A percentile compares a stretch with the other conserved stretches of the same genome.
phyloP scores from a whole-genome alignment of 2,888 invertebrate genomes.

The Mesorhabditis spiculigera region DNA sequence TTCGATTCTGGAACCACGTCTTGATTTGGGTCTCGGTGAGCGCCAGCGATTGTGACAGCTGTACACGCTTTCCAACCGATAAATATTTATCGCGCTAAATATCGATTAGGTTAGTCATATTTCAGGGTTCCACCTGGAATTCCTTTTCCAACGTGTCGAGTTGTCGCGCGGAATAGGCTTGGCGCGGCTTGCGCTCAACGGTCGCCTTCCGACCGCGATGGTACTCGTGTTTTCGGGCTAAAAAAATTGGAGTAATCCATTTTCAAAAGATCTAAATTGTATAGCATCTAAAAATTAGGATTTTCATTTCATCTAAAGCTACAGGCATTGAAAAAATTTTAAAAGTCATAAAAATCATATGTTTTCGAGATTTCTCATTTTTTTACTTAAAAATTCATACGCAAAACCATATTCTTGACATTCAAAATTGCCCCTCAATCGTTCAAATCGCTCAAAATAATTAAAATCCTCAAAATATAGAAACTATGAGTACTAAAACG shows the following conservation, averaged over 20 bases:
- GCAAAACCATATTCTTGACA: too few species aligned
- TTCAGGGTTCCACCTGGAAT: conserved; percentile 71
- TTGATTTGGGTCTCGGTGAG: conserved; percentile 93
- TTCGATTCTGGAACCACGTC: conserved; percentile 90
- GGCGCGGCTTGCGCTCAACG: conserved; percentile 86
- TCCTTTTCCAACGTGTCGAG: conserved; percentile 85
- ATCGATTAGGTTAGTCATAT: too few species aligned
- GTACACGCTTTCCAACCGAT: conserved; percentile 89
- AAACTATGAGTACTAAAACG: too few species aligned
- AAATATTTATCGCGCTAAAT: conserved; percentile 86
- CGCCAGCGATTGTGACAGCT: conserved; percentile 80
- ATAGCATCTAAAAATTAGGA: neutral
- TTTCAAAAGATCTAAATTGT: neutral
- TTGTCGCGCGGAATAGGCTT: conserved; percentile 92
- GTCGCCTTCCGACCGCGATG: conserved; percentile 81
- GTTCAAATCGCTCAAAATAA: too few species aligned
- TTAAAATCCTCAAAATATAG: too few species aligned
- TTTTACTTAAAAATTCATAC: too few species aligned
- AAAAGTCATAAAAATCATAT: too few species aligned
- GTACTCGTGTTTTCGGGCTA: conserved; percentile 71
- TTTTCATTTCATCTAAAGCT: neutral
- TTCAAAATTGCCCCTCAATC: too few species aligned
- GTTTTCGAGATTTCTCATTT: too few species aligned
- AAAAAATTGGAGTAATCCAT: conserved; percentile 7
- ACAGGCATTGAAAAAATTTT: too few species aligned